Conservation (phyloP, 2,888 invertebrate species). For the Geophilus truncorum region DNA sequence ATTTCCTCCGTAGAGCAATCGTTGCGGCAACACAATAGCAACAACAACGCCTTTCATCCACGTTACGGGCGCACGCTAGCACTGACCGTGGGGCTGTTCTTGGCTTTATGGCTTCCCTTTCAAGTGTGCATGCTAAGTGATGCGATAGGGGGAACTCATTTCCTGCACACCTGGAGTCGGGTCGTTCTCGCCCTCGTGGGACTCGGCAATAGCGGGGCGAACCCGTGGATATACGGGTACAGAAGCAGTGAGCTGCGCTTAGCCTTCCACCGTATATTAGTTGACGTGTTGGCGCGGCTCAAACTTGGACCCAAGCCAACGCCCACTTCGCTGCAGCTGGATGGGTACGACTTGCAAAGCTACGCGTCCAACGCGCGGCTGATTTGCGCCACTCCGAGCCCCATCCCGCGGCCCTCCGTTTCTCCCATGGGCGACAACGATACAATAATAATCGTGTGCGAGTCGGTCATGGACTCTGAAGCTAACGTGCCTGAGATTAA, state of each 20-base stretch:
- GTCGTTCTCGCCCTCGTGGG: conserved; percentile 58
- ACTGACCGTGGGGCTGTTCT: conserved; percentile 59
- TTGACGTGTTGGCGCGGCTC: conserved; percentile 48
- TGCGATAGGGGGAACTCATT: conserved; percentile 46
- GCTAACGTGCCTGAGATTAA: background rate
- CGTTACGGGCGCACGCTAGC: conserved; percentile 60
- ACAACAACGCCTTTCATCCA: conserved; percentile 44
- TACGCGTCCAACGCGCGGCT: conserved; percentile 47
- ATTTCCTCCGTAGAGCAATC: conserved; percentile 60
- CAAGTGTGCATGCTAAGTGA: conserved; percentile 51
- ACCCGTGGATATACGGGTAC: conserved; percentile 63
- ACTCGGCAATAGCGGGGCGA: conserved; percentile 57
- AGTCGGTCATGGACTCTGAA: background rate
- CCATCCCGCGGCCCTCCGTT: conserved; percentile 38
- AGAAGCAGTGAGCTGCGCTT: conserved; percentile 59
- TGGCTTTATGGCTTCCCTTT: conserved; percentile 60
- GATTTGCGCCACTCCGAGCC: conserved; percentile 44
- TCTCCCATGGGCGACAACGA: background rate
- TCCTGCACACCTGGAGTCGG: conserved; percentile 54
- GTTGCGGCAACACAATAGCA: conserved; percentile 46
- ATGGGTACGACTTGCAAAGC: conserved; percentile 42
- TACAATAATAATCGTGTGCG: background rate
- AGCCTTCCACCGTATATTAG: conserved; percentile 56
- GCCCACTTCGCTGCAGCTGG: conserved; percentile 19
- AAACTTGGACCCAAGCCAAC: conserved; percentile 34